Evolutionary conservation across 2,113 vertebrate genomes (phyloP), one percentile per base, ranked within the genome.

Genomic region (Circaetus cinerascens): DNA sequence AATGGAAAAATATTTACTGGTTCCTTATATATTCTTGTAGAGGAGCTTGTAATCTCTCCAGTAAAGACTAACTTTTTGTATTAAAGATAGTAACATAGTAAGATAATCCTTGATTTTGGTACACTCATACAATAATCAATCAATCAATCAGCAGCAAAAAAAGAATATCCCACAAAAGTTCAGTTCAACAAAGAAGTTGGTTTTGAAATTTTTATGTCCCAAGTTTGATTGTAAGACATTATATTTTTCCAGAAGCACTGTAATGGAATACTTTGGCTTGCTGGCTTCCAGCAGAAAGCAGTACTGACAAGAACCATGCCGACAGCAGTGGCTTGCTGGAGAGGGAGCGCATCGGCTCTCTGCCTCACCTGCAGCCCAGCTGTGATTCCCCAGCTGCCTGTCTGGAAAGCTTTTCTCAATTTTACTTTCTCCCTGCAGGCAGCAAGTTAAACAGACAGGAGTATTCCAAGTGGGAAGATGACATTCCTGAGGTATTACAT

Each of bases 311-410:
- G 68, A 86, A 38, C 59, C 7, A 0, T 84, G 76, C 55, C 0
- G 29, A 48, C 62, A 94, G 34, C 62, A 75, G 9, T 36, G 73
- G 40, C 32, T 90, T 63, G 60, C 57, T 92, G 64, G 66, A 93
- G 69, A 77, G 51, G 62, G 80, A 80, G 46, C 1, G 1, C 4
- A 0, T 72, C n/a, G 3, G 38, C 67, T 85, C 59, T 66, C 85
- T 88, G 81, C 71, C 85, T 82, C 95, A 96, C 90, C 93, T 90
- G 80, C 90, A 94, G 71, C 66, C 84, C 87, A 86, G 90, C 69
- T 66, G 55, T 57, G 81, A 53, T 62, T 85, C 66, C 67, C 57
- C 90, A 88, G 90, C 81, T 96, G 77, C 74, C 69, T 62, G 25
- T 53, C 85, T 96, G 77, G 64, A 90, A 75, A 25, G 38, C 66